Evolutionary conservation across 2,888 invertebrate genomes (phyloP), one percentile per base, ranked within the genome.

Genomic region (Synanthedon formicaeformis): DNA sequence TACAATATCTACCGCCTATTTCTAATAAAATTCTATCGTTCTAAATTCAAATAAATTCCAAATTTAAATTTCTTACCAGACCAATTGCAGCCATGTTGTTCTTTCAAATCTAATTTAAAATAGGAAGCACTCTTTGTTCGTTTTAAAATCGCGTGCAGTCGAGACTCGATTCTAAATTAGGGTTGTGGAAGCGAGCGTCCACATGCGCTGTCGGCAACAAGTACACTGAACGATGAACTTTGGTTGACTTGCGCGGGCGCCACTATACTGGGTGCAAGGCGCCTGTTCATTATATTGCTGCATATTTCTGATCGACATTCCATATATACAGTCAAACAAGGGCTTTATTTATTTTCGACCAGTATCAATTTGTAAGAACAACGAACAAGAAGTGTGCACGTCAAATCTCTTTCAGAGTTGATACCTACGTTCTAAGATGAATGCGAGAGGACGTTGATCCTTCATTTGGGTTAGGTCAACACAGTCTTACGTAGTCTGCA

Each of bases 191-290:
- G 61, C 60, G 66, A 74, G 73, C 69, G 75, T 71, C 59, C 73
- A 70, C 75, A 68, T 66, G 67, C 77, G 75, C 75, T 62, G 72
- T 60, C 67, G 65, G 60, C 69, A 72, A 75, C 75, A 71, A 72
- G 75, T 74, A 71, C 68, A 81, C 81, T 80, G 75, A 67, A 61
- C 75, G 74, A 67, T 77, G 78, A 77, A 79, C 76, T 72, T 67
- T 71, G 34, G 23, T 34, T 58, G 63, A 59, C 64, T 59, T 63
- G 73, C 68, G 72, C 71, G 60, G 71, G 75, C 76, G 73, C 72
- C 66, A 10, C 34, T 34, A 2, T 27, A 10, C 34, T 34, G 34
- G 66, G 57, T 52, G 57, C 59, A 55, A 53, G 51, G 70, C 69
- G 68, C 65, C 66, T 69, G 64, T 64, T 69, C 71, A 68, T 68